Conservation (phyloP, 2,113 vertebrate species). For the Ramphastos sulfuratus region DNA sequence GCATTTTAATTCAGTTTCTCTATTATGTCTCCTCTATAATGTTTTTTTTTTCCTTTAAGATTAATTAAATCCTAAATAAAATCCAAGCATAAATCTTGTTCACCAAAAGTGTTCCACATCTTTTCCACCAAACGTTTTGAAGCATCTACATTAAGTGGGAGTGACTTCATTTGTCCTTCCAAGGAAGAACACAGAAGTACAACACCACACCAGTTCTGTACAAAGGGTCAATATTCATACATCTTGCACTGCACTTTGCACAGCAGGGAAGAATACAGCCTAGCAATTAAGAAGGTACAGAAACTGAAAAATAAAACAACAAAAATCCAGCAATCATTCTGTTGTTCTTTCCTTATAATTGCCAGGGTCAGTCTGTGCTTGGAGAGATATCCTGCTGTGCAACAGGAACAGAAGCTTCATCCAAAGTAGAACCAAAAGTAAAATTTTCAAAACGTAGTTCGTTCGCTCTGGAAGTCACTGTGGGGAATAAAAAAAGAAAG, state of each 20-base stretch:
- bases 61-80: background rate
- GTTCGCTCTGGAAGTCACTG: background rate
- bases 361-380: background rate
- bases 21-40: background rate
- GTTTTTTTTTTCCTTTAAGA: background rate
- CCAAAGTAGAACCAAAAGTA: background rate
- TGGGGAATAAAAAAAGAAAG: too few species aligned
- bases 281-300: conserved; percentile 17
- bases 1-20: background rate
- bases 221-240: background rate
- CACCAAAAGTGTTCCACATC: background rate
- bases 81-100: background rate
- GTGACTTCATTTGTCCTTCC: background rate
- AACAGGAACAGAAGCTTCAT: background rate
- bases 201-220: background rate
- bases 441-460: background rate
- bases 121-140: background rate
- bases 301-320: background rate
- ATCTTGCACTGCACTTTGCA: background rate
- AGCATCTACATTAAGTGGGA: background rate
- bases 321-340: background rate
- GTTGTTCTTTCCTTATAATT: background rate
- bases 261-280: background rate
- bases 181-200: background rate
- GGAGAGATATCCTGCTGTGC: background rate